These are phyloP conservation scores for Drosophila rubida DNA, from an alignment of 2,888 invertebrate species.

Conservation along the genomic window DNA sequence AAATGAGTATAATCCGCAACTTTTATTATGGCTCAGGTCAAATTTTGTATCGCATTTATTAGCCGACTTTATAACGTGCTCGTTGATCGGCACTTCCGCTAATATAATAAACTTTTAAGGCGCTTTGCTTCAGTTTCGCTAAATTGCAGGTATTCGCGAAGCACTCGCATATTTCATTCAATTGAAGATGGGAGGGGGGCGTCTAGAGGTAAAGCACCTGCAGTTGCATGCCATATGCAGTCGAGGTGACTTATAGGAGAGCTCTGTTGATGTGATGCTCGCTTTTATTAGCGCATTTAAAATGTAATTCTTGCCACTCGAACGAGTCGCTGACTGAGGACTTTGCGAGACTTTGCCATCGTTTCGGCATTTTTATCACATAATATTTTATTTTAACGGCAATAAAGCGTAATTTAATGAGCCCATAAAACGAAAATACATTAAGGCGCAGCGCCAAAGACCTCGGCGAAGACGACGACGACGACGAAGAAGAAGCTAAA, in stretches of 20 bases:
- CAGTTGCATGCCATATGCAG: slow-evolving; percentile 25
- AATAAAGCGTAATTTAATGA: slow-evolving; percentile 82
- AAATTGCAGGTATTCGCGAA: slow-evolving; percentile 15
- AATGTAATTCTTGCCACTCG: slow-evolving; percentile 46
- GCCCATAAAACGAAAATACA: slow-evolving; percentile 81
- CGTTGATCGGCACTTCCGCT: not conserved
- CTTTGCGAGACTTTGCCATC: slow-evolving; percentile 27
- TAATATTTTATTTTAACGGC: slow-evolving; percentile 82
- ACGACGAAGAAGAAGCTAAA: slow-evolving; percentile 11
- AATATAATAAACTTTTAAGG: not conserved
- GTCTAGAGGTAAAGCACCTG: not conserved
- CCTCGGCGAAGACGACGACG: slow-evolving; percentile 7
- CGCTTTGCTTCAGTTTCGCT: slow-evolving; percentile 7
- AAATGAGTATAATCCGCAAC: too few species aligned
- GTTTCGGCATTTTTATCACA: slow-evolving; percentile 78
- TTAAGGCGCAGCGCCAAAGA: slow-evolving; percentile 46
- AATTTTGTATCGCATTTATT: not conserved
- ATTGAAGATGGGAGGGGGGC: not conserved
- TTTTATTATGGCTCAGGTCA: not conserved
- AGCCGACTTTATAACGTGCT: not conserved
- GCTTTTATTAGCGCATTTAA: slow-evolving; percentile 65
- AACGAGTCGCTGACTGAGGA: slow-evolving; percentile 14
- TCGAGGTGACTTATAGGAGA: not conserved
- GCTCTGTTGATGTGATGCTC: slow-evolving; percentile 14
- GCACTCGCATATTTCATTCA: slow-evolving; percentile 3